Conservation (phyloP, 1,140 invertebrate species). For the Xylocopa sonorina region DNA sequence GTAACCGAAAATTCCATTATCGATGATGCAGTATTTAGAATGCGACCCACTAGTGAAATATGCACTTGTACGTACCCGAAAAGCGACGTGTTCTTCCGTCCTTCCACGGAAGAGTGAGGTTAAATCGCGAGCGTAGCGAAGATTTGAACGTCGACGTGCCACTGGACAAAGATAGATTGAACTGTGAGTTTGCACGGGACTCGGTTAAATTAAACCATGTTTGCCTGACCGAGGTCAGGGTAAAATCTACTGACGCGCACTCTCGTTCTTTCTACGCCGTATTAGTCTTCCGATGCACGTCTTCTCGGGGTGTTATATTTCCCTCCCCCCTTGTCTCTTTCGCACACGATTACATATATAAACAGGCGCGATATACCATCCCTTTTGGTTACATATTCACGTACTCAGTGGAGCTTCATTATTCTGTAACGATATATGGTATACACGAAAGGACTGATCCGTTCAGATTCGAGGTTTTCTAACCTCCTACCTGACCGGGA, state of each 20-base stretch:
- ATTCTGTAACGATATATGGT: no score
- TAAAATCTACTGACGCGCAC: conserved; percentile 66
- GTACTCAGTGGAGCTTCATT: neutral
- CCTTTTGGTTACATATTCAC: neutral
- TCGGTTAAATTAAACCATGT: conserved; percentile 70
- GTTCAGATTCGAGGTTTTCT: neutral
- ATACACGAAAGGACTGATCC: neutral
- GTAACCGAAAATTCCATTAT: neutral
- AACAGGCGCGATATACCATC: neutral
- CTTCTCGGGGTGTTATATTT: conserved; percentile 39
- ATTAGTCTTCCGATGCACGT: conserved; percentile 10
- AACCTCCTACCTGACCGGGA: conserved; percentile 9
- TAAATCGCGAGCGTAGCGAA: conserved; percentile 29
- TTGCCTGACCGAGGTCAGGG: conserved; percentile 69
- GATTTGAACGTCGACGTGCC: conserved; percentile 44
- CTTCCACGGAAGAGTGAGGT: conserved; percentile 16
- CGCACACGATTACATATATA: neutral
- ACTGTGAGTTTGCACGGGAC: conserved; percentile 54
- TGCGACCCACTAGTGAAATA: neutral
- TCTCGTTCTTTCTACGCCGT: conserved; percentile 57
- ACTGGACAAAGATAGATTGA: conserved; percentile 64
- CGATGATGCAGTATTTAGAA: neutral
- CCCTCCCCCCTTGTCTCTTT: conserved; percentile 26
- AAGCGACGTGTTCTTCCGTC: conserved; percentile 10
- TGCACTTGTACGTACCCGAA: conserved; percentile 50